Evolutionary conservation across 1,140 invertebrate genomes (phyloP).

Genomic region (Epicauta chinensis): DNA sequence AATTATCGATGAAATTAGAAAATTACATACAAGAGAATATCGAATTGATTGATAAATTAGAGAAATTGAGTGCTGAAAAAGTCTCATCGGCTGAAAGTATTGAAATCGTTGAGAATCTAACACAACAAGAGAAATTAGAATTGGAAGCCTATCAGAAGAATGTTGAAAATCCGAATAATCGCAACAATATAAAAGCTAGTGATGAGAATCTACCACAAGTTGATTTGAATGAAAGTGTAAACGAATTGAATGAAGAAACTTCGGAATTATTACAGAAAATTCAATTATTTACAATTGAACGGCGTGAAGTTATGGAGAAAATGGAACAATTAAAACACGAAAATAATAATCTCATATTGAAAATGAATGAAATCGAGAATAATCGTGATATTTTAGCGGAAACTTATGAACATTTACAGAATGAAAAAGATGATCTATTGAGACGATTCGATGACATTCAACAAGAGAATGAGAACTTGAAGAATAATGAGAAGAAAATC

Average conservation of each 20-base stretch:
- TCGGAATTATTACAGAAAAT: slow-evolving; percentile 59
- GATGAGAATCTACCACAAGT: slow-evolving; percentile 26
- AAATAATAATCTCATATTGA: slow-evolving; percentile 49
- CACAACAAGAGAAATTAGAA: slow-evolving; percentile 53
- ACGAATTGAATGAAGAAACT: slow-evolving; percentile 50
- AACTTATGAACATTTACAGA: slow-evolving; percentile 41
- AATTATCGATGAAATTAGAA: slow-evolving; percentile 52
- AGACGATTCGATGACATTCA: background rate
- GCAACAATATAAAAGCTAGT: slow-evolving; percentile 20
- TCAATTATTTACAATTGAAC: slow-evolving; percentile 57
- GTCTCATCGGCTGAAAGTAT: slow-evolving; percentile 62
- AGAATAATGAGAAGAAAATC: background rate
- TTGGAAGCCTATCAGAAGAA: slow-evolving; percentile 38
- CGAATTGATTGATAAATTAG: slow-evolving; percentile 57
- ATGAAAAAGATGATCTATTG: slow-evolving; percentile 37
- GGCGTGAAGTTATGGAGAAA: slow-evolving; percentile 61
- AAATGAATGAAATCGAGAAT: slow-evolving; percentile 50
- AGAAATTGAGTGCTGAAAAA: slow-evolving; percentile 59
- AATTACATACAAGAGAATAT: slow-evolving; percentile 61
- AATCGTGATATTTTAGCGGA: slow-evolving; percentile 50
- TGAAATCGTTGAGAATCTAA: slow-evolving; percentile 60
- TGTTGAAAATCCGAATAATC: slow-evolving; percentile 18
- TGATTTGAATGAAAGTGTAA: slow-evolving; percentile 48
- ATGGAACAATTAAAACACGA: slow-evolving; percentile 57
- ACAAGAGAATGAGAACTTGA: background rate